Conservation (phyloP, 2,888 invertebrate species). For the Agonum fuliginosum region DNA sequence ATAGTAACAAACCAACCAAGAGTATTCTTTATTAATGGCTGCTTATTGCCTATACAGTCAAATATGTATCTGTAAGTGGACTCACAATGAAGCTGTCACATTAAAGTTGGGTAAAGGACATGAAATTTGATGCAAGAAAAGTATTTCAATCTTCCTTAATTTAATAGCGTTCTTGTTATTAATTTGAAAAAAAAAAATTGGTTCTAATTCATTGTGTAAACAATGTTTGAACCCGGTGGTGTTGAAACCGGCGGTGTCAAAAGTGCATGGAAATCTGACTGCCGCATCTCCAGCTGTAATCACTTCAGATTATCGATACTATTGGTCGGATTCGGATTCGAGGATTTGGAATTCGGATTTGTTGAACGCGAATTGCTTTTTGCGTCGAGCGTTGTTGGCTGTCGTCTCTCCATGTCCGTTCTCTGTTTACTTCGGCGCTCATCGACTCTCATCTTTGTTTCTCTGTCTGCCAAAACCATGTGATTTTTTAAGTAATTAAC, state of each 20-base stretch:
- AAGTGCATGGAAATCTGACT: background rate
- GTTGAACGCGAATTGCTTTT: slow-evolving; percentile 32
- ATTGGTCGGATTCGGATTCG: slow-evolving; percentile 15
- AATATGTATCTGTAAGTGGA: no score
- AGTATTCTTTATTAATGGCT: no score
- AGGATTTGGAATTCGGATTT: slow-evolving; percentile 27
- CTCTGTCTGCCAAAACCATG: background rate
- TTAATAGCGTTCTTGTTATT: no score
- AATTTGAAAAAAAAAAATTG: no score
- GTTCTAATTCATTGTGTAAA: no score
- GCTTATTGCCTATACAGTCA: no score
- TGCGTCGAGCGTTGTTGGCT: slow-evolving; percentile 4
- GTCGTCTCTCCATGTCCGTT: background rate
- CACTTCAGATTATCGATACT: slow-evolving; percentile 30
- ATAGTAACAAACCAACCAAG: no score
- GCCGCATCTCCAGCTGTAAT: slow-evolving; percentile 22
- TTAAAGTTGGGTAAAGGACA: no score
- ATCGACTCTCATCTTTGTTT: background rate
- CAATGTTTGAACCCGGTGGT: background rate
- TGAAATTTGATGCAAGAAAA: no score
- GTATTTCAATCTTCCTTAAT: no score
- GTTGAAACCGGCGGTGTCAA: background rate
- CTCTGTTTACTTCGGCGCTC: slow-evolving; percentile 1
- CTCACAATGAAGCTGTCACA: no score
- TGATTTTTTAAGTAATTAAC: slow-evolving; percentile 34